Base-by-base conservation (phyloP, 53 echinoderm and acorn worm species). In the Actinopyga echinites region DNA sequence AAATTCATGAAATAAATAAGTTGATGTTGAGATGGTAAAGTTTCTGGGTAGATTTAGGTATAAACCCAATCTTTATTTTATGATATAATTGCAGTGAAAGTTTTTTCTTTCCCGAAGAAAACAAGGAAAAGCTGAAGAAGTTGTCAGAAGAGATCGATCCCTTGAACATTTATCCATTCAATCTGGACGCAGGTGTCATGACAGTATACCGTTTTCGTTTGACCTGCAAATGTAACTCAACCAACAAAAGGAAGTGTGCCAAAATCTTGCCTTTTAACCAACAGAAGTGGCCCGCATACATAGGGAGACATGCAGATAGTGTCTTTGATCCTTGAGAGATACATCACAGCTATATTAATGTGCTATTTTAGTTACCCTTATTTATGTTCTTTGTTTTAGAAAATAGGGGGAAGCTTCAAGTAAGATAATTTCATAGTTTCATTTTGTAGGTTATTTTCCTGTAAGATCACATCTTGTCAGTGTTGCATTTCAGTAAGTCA, bases 81-180 rank as follows among this genome's bases (percentile, higher is more conserved):
- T 49, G 49, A 0, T 49, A 17, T 1, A 49, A 15, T 13, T 17
- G 13, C 7, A 15, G 2, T 0, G 13, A 17, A 17, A 17, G 53
- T 54, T 0, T 11, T 29, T 55, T 77, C 15, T 30, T 49, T 54
- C 9, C 30, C 3, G 8, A 6, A 40, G 34, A 37, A 32, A 71
- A 71, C 25, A 44, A 40, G 30, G 77, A 77, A 4, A 56, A 23
- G 19, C 19, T 77, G 56, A 56, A 31, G 77, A 77, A 77, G 54
- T 17, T 43, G 30, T 28, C 57, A 0, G 71, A 85, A 29, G 79
- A 29, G 20, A 79, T 91, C 22, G 74, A 86, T 28, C 95, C 95
- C 6, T 85, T 95, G 11, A 88, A 96, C 57, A 83, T 96, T 86
- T 93, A 93, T 64, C 96, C 96, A 28, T 96, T 96, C 86, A 96